These are phyloP conservation scores for Oncorhynchus gorbuscha DNA, from an alignment of 2,113 vertebrate species.

Conservation along the genomic window DNA sequence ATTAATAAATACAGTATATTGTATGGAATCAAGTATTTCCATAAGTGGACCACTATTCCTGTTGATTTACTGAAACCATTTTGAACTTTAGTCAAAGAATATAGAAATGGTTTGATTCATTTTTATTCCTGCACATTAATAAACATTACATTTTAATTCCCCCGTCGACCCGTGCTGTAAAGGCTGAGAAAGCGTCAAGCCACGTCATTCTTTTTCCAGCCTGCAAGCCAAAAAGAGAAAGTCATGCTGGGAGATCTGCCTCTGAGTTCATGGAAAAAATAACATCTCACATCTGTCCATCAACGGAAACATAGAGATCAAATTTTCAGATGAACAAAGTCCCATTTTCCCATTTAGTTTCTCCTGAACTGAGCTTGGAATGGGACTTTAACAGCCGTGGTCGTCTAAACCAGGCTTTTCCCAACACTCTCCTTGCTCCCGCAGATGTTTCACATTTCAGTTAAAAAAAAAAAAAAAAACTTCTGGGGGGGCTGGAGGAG, in stretches of 20 bases:
- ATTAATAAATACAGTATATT: too few species aligned
- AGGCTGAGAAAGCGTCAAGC: not conserved
- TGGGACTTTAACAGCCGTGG: too few species aligned
- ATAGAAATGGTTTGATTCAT: not conserved
- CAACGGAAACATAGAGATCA: slow-evolving; percentile 1
- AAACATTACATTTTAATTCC: not conserved
- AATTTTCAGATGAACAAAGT: slow-evolving; percentile 7
- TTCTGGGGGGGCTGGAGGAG: too few species aligned
- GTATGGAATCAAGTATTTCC: not conserved
- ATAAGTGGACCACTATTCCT: not conserved
- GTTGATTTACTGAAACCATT: not conserved
- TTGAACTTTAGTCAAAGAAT: not conserved
- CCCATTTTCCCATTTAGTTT: not conserved
- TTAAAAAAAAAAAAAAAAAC: too few species aligned
- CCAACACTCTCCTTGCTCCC: too few species aligned
- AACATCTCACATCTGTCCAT: slow-evolving; percentile 33
- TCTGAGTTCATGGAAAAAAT: slow-evolving; percentile 37
- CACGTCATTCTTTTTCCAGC: slow-evolving; percentile 26
- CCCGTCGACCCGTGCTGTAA: not conserved
- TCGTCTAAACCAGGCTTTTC: slow-evolving; percentile 6
- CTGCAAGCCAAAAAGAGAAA: slow-evolving; percentile 21
- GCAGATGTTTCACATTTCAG: too few species aligned
- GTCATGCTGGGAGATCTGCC: slow-evolving; percentile 2
- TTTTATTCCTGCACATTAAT: not conserved
- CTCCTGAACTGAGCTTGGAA: not conserved